Evolutionary conservation across 2,113 vertebrate genomes (phyloP).

Genomic region (Zosterops pallidus): DNA sequence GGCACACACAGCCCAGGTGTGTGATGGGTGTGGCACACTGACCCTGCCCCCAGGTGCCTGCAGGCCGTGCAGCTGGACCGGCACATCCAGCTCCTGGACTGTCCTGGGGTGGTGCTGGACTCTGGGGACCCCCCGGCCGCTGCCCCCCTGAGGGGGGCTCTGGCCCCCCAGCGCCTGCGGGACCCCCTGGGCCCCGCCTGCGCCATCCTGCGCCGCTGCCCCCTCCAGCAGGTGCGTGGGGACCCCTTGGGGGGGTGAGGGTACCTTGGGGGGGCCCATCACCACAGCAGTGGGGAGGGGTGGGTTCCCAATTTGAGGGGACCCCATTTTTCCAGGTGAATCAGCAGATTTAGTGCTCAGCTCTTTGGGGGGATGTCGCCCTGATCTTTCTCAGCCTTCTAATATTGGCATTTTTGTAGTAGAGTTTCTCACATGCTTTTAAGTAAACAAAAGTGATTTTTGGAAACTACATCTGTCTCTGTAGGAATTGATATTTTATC

Average conservation of each 20-base stretch:
- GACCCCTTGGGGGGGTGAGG: not conserved
- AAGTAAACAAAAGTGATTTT: too few relatives aligned
- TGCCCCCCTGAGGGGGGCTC: not conserved
- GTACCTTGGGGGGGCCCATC: not conserved
- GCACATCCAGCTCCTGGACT: not conserved
- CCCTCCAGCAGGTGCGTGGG: slow-evolving; percentile 55
- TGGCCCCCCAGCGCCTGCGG: slow-evolving; percentile 55
- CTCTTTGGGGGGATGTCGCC: too few relatives aligned
- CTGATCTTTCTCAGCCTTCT: too few relatives aligned
- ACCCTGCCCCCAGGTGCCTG: not conserved
- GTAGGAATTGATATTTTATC: too few relatives aligned
- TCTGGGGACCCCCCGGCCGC: not conserved
- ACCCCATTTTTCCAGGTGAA: not conserved
- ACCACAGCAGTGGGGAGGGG: not conserved
- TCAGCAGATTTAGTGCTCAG: not conserved
- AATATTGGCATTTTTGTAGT: too few relatives aligned
- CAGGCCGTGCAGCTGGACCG: not conserved
- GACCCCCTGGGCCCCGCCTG: slow-evolving; percentile 77
- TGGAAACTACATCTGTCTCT: too few relatives aligned
- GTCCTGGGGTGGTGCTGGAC: not conserved
- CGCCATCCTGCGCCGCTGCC: not conserved
- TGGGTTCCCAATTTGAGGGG: not conserved
- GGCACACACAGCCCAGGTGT: not conserved
- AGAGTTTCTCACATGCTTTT: too few relatives aligned
- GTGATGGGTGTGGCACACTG: not conserved